Conservation (phyloP, 2,113 vertebrate species). For the Coracopsis vasa region DNA sequence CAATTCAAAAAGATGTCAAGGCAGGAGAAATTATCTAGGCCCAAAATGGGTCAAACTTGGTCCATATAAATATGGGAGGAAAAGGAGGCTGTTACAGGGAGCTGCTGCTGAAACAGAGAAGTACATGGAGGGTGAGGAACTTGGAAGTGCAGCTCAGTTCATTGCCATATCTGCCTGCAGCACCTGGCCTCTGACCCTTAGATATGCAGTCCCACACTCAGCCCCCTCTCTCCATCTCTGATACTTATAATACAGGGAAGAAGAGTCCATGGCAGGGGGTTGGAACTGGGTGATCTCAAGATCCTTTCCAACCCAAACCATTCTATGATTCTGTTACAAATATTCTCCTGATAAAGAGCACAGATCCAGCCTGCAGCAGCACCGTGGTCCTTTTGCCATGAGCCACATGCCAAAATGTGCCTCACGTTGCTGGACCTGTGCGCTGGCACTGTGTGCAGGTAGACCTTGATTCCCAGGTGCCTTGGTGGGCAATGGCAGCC, state of each 20-base stretch:
- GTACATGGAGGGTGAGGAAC: background rate
- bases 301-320: background rate
- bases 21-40: background rate
- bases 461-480: background rate
- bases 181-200: background rate
- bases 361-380: background rate
- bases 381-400: rapidly evolving
- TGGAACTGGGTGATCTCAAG: background rate
- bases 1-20: background rate
- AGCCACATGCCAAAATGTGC: too few species aligned
- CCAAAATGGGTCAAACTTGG: background rate
- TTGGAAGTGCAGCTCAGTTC: background rate
- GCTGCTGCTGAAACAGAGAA: background rate
- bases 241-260: background rate
- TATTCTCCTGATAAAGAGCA: background rate
- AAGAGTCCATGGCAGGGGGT: too few species aligned
- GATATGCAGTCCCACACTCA: background rate
- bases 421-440: too few species aligned
- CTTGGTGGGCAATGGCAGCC: background rate
- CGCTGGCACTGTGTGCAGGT: background rate
- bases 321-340: background rate
- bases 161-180: background rate
- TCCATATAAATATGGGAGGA: background rate
- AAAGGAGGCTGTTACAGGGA: background rate
- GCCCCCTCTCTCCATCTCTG: background rate